Base-by-base conservation (phyloP, 2,113 vertebrate genomes). In the Lepisosteus osseus region DNA sequence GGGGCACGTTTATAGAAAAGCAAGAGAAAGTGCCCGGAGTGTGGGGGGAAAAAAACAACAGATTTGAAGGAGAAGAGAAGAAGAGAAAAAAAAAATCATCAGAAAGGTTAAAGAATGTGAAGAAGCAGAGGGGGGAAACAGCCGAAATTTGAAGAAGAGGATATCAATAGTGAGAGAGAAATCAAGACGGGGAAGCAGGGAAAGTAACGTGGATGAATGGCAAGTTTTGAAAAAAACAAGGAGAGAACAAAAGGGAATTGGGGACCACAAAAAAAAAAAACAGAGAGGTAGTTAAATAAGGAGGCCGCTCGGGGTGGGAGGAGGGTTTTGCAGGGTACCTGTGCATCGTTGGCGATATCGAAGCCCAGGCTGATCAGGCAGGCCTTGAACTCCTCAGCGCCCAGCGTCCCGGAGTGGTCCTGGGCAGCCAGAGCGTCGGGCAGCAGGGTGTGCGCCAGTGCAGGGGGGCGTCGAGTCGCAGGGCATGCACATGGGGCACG, bases 291-390 rank as follows among this genome's bases (percentile, higher is more conserved):
- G 82, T 90, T 91, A 89, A 90, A 71, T 74, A 54, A 40, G 43
- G 62, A 81, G 76, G 73, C 70, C 71, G 76, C 3, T 61, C 12
- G n/a, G 71, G 62, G 69, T 79, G 62, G 57, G 29, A 51, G 40
- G 41, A 29, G 54, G 76, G 81, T 83, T 84, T 88, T 83, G 80
- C 84, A 81, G 79, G 94, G 91, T 99, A 99, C 96, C 97, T 99
- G 97, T 84, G 96, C 91, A 88, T 99, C 97, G 92, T 99, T 99
- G 94, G 92, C 95, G 94, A 99, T 99, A 97, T 99, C 96, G 93
- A 95, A 99, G 90, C 97, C 97, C 95, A 99, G 95, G 92, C 97
- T 99, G 97, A 99, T 99, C 94, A 99, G 97, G 92, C 97, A 99
- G 93, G 97, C 96, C 94, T 98, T 98, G 94, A 99, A 99, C 82